Evolutionary conservation across 1,140 invertebrate species (phyloP), one percentile per base, ranked within the genome.

Genomic region (Fopius arisanus): DNA sequence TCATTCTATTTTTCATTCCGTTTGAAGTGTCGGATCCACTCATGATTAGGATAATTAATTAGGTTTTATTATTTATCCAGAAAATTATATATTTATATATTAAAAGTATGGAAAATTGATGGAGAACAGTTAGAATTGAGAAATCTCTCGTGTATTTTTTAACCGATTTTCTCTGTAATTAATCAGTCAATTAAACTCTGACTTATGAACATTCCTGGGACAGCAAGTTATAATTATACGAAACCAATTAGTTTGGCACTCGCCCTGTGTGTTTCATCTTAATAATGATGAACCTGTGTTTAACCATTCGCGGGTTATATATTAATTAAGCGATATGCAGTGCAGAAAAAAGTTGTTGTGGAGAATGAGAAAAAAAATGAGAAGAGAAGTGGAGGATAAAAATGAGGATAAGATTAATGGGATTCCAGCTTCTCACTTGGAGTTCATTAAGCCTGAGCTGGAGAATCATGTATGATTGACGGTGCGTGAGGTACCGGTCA

Each of bases 171-270:
- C 54, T 19, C 12, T 14, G 63, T 43, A 51, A 72, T 72, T 67
- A 66, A 72, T 73, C 63, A 67, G n/a, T 54, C 63, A 73, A 67
- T 66, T 73, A 73, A 67, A 41, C 31, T 26, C 43, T 73, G 63
- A 73, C 67, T 73, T 73, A 73, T 73, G 48, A 67, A 67, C 63
- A 73, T 73, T 67, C 9, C 29, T 67, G 12, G 29, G 41, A 67
- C 67, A 23, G 54, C 9, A 28, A 26, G 14, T 62, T 26, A 62
- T 73, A 73, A 73, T 73, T 73, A 73, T 72, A 63, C 71, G 71
- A 63, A 73, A 73, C 71, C 63, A 73, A 73, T 73, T 66, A 67
- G 71, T 43, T 21, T 26, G 10, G 37, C 33, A 54, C 21, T 62
- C 54, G 2, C 21, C 19, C 5, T 62, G 54, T 62, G 43, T 51